phyloP scores from a whole-genome alignment of 92 coral and sea anemone genomes.

The Montipora capitata region DNA sequence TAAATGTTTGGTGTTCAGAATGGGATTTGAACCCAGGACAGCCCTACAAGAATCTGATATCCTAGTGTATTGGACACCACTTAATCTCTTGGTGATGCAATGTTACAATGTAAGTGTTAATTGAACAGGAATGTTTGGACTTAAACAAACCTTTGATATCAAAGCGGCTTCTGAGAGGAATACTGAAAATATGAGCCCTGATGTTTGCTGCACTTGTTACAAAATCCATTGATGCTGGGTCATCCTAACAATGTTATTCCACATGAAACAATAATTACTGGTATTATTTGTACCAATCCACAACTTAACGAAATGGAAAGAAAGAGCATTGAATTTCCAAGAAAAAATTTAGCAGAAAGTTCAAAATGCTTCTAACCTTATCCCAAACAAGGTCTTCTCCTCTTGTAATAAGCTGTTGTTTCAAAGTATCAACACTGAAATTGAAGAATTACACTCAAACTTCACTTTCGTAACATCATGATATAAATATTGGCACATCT shows the following conservation, averaged over 20 bases:
- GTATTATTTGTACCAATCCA: too few relatives aligned
- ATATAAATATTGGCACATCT: background rate
- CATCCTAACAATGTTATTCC: conserved; percentile 72
- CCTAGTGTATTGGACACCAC: too few relatives aligned
- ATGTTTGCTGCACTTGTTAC: conserved; percentile 98
- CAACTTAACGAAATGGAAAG: background rate
- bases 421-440: conserved; percentile 83
- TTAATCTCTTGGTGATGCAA: too few relatives aligned
- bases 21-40: too few relatives aligned
- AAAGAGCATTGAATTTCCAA: background rate
- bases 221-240: conserved; percentile 94
- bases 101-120: too few relatives aligned
- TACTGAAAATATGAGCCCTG: conserved; percentile 95
- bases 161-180: conserved; percentile 94
- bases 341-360: background rate
- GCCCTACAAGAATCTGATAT: too few relatives aligned
- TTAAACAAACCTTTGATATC: conserved; percentile 88
- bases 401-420: conserved; percentile 74
- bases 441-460: background rate
- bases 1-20: too few relatives aligned
- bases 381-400: conserved; percentile 99
- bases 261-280: background rate
- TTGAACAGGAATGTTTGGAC: too few relatives aligned
- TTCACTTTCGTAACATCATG: background rate
- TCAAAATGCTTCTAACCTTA: conserved; percentile 69